These are phyloP conservation scores for Mythimna loreyi DNA, from an alignment of 2,888 invertebrate species.

Conservation along the genomic window DNA sequence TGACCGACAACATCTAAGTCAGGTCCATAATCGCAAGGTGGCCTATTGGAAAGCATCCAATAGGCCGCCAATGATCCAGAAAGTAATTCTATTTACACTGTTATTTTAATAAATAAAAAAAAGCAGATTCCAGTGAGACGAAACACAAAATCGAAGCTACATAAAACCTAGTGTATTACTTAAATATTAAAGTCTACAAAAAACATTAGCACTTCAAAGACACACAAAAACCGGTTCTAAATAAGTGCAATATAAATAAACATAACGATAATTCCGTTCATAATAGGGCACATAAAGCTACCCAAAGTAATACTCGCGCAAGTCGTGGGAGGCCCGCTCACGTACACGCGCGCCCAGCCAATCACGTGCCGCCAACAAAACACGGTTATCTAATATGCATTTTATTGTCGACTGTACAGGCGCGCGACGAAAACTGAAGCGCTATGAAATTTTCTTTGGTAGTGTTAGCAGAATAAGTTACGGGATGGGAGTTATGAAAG, in stretches of 20 bases:
- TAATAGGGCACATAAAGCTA: conserved; percentile 64
- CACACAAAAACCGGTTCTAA: conserved; percentile 25
- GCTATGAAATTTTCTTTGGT: conserved; percentile 68
- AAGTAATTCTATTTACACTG: too few relatives aligned
- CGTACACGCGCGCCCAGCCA: conserved; percentile 72
- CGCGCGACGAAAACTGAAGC: conserved; percentile 75
- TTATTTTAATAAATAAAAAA: too few relatives aligned
- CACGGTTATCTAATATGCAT: conserved; percentile 89
- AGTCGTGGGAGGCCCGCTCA: conserved; percentile 45
- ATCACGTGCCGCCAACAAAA: conserved; percentile 88
- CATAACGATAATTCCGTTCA: conserved; percentile 55
- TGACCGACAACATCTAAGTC: too few relatives aligned
- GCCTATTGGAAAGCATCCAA: too few relatives aligned
- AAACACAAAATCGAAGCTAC: too few relatives aligned
- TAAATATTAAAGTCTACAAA: neutral
- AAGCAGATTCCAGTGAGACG: too few relatives aligned
- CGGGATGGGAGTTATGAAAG: neutral
- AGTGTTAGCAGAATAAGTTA: conserved; percentile 71
- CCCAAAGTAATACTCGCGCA: conserved; percentile 64
- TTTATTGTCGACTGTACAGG: conserved; percentile 83
- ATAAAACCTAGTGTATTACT: too few relatives aligned
- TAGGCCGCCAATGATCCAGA: too few relatives aligned
- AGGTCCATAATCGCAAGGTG: too few relatives aligned
- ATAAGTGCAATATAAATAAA: conserved; percentile 43
- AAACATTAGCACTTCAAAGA: neutral